Evolutionary conservation across 1,140 invertebrate genomes (phyloP), one percentile per base, ranked within the genome.

Genomic region (Drosophila parvula): DNA sequence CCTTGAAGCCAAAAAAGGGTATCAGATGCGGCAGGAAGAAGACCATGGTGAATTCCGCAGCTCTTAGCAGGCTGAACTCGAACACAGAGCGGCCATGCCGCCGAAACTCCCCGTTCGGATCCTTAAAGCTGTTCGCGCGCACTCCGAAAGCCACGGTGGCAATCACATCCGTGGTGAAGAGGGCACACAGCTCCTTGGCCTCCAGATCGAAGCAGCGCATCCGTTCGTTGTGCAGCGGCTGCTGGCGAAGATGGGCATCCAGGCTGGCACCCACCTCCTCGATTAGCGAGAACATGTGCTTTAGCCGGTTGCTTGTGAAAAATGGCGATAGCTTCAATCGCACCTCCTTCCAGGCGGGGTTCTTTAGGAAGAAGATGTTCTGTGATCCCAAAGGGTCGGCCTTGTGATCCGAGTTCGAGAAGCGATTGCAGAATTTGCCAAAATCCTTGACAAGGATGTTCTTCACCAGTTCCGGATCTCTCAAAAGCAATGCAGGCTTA

Each of bases 141-240:
- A 94, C 92, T n/a, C 94, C 94, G 63, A 93, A 95, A n/a, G 93
- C 94, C 51, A 93, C 93, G 3, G 92, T 94, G 12, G 94, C 93
- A 65, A 95, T 95, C 7, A 94, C 94, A 84, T 95, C 94, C 16
- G 94, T 94, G 12, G 93, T 93, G 61, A 92, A 95, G 51, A 93
- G 93, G 1, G 93, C 90, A 43, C 92, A 92, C 48, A 94, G 63
- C 50, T 94, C 93, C 82, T 93, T 93, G 47, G 92, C 79, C 56
- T 92, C 92, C 27, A 91, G 3, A 11, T 80, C 67, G 36, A 91
- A 91, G 27, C 74, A 79, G 10, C 85, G 75, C n/a, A 65, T 57
- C 1, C 73, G 50, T 10, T 89, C 73, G 7, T 89, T 80, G 12
- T 85, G 71, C n/a, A 90, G 63, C 8, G 76, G 63, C 16, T 71